Evolutionary conservation across 2,113 vertebrate genomes (phyloP).

Genomic region (Neodon shergylaensis): DNA sequence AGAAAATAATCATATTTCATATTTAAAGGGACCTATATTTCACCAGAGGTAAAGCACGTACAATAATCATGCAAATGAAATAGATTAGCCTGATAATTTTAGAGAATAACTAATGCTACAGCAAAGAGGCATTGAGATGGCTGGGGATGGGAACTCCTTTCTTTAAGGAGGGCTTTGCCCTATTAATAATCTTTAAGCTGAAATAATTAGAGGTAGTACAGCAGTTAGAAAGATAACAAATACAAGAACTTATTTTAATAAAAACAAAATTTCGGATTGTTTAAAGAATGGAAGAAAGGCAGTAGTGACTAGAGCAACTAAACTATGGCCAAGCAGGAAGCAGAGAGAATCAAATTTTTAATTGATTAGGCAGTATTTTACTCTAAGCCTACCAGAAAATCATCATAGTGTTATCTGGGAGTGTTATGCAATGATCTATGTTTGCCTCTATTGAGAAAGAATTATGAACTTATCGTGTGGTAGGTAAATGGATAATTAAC

Average conservation of each 20-base stretch:
- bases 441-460: background rate
- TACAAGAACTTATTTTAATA: background rate
- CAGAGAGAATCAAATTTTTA: background rate
- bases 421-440: background rate
- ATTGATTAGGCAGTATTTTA: background rate
- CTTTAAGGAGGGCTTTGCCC: background rate
- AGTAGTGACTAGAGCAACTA: background rate
- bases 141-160: background rate
- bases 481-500: background rate
- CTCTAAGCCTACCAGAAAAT: background rate
- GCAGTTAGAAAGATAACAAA: background rate
- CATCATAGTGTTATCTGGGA: background rate
- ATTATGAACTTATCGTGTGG: background rate
- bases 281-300: background rate
- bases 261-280: background rate
- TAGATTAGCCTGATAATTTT: background rate
- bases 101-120: background rate
- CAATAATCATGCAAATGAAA: background rate
- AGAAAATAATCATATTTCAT: background rate
- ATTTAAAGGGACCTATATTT: background rate
- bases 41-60: background rate
- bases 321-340: background rate
- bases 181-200: background rate
- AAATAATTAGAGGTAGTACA: background rate
- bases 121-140: background rate